phyloP scores from a whole-genome alignment of 2,888 invertebrate species.

The Dione vanillae region DNA sequence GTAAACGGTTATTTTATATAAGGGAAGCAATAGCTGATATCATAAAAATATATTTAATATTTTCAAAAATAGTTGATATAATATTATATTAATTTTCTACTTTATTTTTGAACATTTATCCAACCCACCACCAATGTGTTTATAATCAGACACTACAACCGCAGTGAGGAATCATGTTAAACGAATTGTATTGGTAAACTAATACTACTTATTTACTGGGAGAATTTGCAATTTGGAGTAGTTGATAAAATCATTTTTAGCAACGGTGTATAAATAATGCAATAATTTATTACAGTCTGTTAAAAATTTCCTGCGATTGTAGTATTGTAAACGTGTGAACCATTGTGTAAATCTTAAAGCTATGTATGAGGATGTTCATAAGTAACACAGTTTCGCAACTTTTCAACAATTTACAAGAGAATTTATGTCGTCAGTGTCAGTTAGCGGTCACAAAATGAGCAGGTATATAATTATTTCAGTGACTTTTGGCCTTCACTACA shows the following conservation, averaged over 20 bases:
- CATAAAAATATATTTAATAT: no score
- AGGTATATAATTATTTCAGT: constrained; percentile 20
- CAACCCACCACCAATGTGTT: no score
- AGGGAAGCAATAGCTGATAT: no score
- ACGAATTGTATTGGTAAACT: no score
- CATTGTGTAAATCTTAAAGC: constrained; percentile 60
- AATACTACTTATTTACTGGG: neutral
- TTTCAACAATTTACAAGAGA: constrained; percentile 39
- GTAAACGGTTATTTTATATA: neutral
- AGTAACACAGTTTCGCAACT: constrained; percentile 66
- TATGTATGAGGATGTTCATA: constrained; percentile 60
- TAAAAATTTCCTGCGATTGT: constrained; percentile 22
- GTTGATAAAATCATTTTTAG: neutral
- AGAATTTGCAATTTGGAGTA: neutral
- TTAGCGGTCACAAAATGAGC: constrained; percentile 50
- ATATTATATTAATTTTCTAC: no score
- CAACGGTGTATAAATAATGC: neutral
- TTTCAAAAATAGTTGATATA: no score
- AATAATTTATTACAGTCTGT: neutral
- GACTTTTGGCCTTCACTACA: constrained; percentile 27
- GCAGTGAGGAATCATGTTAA: no score
- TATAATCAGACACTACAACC: no score
- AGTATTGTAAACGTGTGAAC: constrained; percentile 38
- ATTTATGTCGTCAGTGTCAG: constrained; percentile 49
- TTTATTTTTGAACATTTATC: no score